Evolutionary conservation across 2,113 vertebrate genomes (phyloP), one percentile per base, ranked within the genome.

Genomic region (Myrmophylax atrothorax): DNA sequence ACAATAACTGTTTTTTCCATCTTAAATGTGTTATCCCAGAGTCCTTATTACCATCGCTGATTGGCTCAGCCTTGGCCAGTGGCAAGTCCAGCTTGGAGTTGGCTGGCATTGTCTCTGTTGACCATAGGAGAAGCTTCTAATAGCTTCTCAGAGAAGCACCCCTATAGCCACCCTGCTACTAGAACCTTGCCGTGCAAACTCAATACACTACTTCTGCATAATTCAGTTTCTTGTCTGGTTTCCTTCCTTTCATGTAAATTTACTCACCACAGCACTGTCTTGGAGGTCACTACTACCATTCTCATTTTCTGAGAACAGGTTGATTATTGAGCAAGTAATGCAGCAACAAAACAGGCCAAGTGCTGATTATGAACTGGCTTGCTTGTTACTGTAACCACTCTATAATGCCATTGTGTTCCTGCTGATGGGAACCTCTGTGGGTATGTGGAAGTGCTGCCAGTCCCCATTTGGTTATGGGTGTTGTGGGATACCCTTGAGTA

Each of bases 331-430:
- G 47, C 10, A 63, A 47, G 12, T 87, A 63, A 67, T 10, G 29
- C 64, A 72, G 52, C 18, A 55, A 84, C n/a, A 55, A 38, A 82
- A 64, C 24, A 84, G 50, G n/a, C 18, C 16, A 28, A 64, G 38
- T 0, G 0, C 8, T 55, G 25, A 42, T 82, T 50, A 9, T 38
- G 18, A 35, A 23, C 18, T 63, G 64, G 3, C 16, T 76, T 44
- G 14, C 42, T 94, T 2, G 0, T 74, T 38, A 55, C 16, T 38
- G 66, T 68, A 74, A 33, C 28, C 40, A 38, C 35, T 50, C 37
- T 20, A 7, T 33, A 50, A 46, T 22, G 29, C 38, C 52, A 16
- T 18, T 2, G 0, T 4, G 7, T 55, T 55, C 26, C 29, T 72
- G 29, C 35, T 91, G 47, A 52, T 22, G 28, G 37, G 42, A 91